phyloP scores from a whole-genome alignment of 2,888 invertebrate genomes.

The Odontothrips loti region DNA sequence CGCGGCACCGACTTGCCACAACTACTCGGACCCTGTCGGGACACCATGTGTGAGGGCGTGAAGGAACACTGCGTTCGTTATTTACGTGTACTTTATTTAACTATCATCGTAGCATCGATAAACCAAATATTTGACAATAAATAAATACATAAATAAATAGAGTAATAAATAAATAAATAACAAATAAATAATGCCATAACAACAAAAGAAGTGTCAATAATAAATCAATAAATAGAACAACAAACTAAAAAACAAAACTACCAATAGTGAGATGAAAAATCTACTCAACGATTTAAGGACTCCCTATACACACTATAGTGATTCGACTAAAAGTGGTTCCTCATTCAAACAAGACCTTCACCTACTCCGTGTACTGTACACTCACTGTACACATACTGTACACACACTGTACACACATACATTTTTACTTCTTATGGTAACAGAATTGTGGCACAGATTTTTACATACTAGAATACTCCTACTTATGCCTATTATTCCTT shows the following conservation, averaged over 20 bases:
- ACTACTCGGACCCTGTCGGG: no score
- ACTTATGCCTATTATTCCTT: neutral
- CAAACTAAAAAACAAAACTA: neutral
- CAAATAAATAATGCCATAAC: neutral
- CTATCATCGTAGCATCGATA: neutral
- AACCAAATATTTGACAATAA: neutral
- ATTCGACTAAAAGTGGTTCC: no score
- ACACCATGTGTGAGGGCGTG: no score
- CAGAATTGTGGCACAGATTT: conserved; percentile 17
- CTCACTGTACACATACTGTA: no score
- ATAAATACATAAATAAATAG: conserved; percentile 5
- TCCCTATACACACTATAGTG: neutral
- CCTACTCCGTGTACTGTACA: no score
- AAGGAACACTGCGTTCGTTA: no score
- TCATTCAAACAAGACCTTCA: no score
- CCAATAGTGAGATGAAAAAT: neutral
- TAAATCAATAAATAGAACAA: neutral
- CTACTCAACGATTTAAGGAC: no score
- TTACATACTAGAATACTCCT: neutral
- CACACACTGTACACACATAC: no score
- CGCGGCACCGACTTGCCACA: no score
- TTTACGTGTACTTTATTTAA: no score
- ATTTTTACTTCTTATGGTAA: conserved; percentile 15
- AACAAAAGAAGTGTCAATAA: neutral
- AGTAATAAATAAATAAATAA: neutral